Evolutionary conservation across 1,140 invertebrate species (phyloP).

Genomic region (Drosophila azteca): DNA sequence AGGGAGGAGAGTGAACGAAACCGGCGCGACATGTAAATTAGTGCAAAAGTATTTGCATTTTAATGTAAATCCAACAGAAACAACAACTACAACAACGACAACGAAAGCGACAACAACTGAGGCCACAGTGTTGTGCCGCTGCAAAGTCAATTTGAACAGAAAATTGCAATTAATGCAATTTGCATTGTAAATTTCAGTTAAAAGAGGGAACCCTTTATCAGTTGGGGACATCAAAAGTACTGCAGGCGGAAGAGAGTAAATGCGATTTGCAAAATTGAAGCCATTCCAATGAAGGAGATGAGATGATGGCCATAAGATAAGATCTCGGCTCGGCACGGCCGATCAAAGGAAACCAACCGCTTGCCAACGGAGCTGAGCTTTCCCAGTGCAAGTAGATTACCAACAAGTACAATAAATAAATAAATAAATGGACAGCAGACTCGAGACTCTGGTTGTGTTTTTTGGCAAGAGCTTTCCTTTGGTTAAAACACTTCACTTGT

Average conservation of each 20-base stretch:
- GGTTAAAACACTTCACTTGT: neutral
- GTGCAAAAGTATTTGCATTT: constrained; percentile 71
- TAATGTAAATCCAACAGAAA: constrained; percentile 53
- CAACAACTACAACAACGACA: constrained; percentile 21
- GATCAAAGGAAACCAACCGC: constrained; percentile 40
- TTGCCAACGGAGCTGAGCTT: constrained; percentile 3
- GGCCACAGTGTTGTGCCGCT: constrained; percentile 14
- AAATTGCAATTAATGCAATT: constrained; percentile 74
- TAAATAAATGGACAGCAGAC: constrained; percentile 6
- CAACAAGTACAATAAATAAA: no score
- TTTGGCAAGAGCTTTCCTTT: neutral
- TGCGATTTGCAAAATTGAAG: constrained; percentile 50
- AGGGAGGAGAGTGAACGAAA: constrained; percentile 21
- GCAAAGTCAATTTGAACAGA: constrained; percentile 46
- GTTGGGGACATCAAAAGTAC: constrained; percentile 24
- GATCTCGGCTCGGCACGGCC: neutral
- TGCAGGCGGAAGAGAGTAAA: constrained; percentile 32
- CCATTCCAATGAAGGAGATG: constrained; percentile 39
- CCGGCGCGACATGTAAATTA: constrained; percentile 74
- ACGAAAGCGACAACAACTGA: constrained; percentile 9
- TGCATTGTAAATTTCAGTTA: constrained; percentile 59
- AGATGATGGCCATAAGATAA: constrained; percentile 46
- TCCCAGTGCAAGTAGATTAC: constrained; percentile 7
- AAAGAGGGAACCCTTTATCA: constrained; percentile 25
- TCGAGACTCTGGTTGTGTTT: neutral